Base-by-base conservation (phyloP, 2,113 vertebrate species). In the Phodopus roborovskii region DNA sequence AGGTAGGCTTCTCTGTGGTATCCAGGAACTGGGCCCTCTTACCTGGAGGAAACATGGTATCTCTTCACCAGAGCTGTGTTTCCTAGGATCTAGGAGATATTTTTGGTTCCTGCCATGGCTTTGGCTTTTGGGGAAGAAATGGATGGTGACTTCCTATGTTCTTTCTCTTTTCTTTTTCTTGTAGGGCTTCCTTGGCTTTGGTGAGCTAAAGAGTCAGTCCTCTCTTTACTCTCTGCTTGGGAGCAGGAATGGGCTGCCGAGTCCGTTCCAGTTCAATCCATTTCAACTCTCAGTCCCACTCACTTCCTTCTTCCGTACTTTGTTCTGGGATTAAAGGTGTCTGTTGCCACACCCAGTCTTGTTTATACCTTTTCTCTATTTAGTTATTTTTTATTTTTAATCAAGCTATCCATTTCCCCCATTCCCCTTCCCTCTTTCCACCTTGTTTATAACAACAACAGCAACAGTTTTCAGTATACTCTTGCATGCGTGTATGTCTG, bases 121-220 rank as follows among this genome's bases (percentile, higher is more conserved):
- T 79, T 89, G 78, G 33, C 68, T 12, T 82, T 50, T 20, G 58
- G 17, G 5, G 93, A 81, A 19, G 42, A 50, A 39, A 36, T 10
- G 7, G 66, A 20, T n/a, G 8, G 58, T 1, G 1, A 71, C 26
- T 58, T 11, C 45, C 6, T 5, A 3, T 36, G 24, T 22, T 71
- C 4, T n/a, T 66, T 86, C 33, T 66, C 2, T 4, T 82, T 36
- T 70, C 30, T 3, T 3, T 16, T 7, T 85, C n/a, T 13, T 0
- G 0, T 0, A 3, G 26, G 39, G 7, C 45, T 6, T 3, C 81
- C 0, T 0, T 2, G 33, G 64, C 30, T 70, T n/a, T 15, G 71
- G 48, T 48, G 39, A 56, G 16, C 24, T 5, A 0, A 62, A 30
- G 87, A 3, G 0, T 5, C 36, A 3, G 0, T 39, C 5, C 64